Conservation (phyloP, 2,113 vertebrate species). For the Deroptyus accipitrinus region DNA sequence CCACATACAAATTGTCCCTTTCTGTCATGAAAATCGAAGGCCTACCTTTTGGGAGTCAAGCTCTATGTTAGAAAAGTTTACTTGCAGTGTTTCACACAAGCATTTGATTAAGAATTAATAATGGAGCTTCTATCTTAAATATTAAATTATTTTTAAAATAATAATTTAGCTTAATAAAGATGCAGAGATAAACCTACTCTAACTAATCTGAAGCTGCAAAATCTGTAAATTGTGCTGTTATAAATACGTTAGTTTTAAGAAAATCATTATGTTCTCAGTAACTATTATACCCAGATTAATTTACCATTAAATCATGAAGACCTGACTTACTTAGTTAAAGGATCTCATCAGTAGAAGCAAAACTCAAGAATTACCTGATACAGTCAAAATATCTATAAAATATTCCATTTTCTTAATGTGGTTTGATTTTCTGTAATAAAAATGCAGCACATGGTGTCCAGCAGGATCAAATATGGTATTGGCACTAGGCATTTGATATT, state of each 20-base stretch:
- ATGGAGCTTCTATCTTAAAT: not conserved
- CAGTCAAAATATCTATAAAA: not conserved
- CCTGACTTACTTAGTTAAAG: not conserved
- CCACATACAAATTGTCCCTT: not conserved
- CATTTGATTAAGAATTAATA: constrained; percentile 27
- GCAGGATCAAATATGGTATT: not conserved
- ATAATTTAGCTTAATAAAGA: not conserved
- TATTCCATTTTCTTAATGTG: not conserved
- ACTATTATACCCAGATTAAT: not conserved
- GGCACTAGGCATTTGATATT: not conserved
- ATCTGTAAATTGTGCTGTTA: not conserved
- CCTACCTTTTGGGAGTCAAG: not conserved
- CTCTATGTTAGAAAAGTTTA: not conserved
- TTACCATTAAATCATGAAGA: not conserved
- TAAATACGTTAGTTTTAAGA: not conserved
- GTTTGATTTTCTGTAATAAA: fast-evolving
- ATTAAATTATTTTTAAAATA: not conserved
- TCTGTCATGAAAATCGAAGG: not conserved
- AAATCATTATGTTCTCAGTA: not conserved
- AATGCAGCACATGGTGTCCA: not conserved
- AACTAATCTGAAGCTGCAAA: not conserved
- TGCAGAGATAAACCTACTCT: not conserved
- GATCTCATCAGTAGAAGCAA: not conserved
- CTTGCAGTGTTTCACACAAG: not conserved
- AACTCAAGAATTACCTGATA: not conserved